Percentiles rank a stretch among this genome's conserved stretches.
phyloP scores from a whole-genome alignment of 2,797 vertebrate species.

The Garrulus glandarius region DNA sequence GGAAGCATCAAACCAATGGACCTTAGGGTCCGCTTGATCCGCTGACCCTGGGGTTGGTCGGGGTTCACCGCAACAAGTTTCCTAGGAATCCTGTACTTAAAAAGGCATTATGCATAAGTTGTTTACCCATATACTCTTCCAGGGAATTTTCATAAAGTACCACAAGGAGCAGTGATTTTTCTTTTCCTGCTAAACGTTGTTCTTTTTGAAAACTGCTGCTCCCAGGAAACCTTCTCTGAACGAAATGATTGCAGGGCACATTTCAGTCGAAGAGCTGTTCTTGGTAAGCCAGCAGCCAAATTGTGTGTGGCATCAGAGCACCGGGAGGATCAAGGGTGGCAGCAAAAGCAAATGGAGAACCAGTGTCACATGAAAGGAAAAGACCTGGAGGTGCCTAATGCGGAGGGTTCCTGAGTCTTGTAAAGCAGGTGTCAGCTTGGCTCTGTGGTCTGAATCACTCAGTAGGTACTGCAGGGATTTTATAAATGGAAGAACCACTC shows the following conservation, averaged over 20 bases:
- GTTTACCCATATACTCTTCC: background rate
- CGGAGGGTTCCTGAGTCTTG: background rate
- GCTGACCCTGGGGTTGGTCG: too few species aligned
- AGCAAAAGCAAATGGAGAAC: background rate
- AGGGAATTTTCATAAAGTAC: background rate
- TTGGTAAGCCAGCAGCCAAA: constrained; percentile 18
- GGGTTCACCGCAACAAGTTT: background rate
- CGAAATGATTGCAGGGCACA: background rate
- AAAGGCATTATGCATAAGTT: background rate
- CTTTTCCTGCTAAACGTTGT: background rate
- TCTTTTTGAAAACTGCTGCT: background rate
- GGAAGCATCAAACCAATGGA: too few species aligned
- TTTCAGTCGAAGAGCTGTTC: background rate
- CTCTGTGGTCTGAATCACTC: background rate
- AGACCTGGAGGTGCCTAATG: background rate
- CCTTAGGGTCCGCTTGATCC: too few species aligned
- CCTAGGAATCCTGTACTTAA: background rate
- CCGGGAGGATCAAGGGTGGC: background rate
- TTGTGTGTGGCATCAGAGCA: background rate
- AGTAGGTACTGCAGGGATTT: background rate
- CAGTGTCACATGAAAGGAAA: background rate
- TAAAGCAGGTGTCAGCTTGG: background rate
- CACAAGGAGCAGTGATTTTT: background rate
- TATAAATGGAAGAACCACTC: background rate
- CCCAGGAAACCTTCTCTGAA: background rate